These are phyloP conservation scores for Chelon labrosus DNA, from an alignment of 2,797 vertebrate species.

Conservation along the genomic window DNA sequence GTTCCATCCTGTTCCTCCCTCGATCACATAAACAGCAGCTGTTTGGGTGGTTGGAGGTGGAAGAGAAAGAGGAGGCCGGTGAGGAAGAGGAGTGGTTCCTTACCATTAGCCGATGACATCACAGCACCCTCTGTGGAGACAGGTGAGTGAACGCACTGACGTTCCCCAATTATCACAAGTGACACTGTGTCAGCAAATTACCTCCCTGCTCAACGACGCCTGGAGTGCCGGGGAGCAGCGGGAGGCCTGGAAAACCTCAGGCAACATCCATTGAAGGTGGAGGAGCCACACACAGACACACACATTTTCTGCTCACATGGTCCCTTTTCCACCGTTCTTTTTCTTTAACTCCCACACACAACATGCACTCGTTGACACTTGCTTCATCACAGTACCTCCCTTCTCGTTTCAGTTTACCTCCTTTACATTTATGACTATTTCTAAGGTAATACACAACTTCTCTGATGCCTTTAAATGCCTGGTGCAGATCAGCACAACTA, in stretches of 20 bases:
- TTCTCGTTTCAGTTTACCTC: constrained; percentile 18
- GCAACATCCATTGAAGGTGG: constrained; percentile 71
- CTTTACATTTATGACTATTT: constrained; percentile 23
- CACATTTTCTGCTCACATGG: background rate
- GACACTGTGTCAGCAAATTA: constrained; percentile 78
- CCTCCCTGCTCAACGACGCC: constrained; percentile 60
- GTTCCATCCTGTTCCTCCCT: constrained; percentile 2
- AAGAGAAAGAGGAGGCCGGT: constrained; percentile 41
- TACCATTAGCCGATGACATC: constrained; percentile 61
- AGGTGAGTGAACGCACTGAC: constrained; percentile 75
- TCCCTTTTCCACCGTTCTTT: background rate
- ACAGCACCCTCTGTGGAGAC: constrained; percentile 74
- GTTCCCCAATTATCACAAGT: constrained; percentile 80
- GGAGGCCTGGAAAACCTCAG: constrained; percentile 73
- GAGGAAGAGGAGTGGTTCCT: constrained; percentile 51
- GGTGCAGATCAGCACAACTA: constrained; percentile 10
- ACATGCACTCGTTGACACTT: constrained; percentile 10
- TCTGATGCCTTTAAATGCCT: constrained; percentile 20
- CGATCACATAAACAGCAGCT: constrained; percentile 39
- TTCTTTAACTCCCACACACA: constrained; percentile 12
- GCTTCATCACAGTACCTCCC: background rate
- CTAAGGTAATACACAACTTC: constrained; percentile 21
- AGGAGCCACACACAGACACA: constrained; percentile 11
- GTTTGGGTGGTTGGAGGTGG: constrained; percentile 69
- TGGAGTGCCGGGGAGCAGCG: constrained; percentile 63